phyloP scores from a whole-genome alignment of 2,888 invertebrate genomes.

The Timema cristinae region DNA sequence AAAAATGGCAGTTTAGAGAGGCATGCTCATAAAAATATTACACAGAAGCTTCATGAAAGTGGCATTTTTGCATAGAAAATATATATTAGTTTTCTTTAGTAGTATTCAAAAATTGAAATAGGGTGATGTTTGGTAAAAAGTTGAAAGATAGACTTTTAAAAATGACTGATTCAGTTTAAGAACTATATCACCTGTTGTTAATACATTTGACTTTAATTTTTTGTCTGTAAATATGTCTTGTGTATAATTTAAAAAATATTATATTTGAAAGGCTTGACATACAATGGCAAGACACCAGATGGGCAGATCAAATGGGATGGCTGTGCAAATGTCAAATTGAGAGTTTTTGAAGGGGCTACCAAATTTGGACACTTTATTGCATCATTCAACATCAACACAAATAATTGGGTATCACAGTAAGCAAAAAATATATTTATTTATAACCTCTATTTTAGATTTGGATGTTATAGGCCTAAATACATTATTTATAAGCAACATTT shows the following conservation, averaged over 20 bases:
- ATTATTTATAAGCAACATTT: too few species aligned
- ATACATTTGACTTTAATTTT: not conserved
- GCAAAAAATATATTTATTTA: conserved; percentile 33
- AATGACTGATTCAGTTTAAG: too few species aligned
- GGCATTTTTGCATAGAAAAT: too few species aligned
- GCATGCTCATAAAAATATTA: too few species aligned
- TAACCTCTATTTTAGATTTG: not conserved
- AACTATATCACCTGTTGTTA: too few species aligned
- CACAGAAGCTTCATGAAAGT: too few species aligned
- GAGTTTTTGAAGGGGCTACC: conserved; percentile 74
- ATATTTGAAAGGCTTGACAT: conserved; percentile 68
- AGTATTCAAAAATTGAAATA: too few species aligned
- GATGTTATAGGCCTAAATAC: too few species aligned
- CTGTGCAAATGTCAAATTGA: conserved; percentile 82
- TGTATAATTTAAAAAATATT: conserved; percentile 33
- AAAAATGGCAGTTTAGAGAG: too few species aligned
- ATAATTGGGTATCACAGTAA: conserved; percentile 84
- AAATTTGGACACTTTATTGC: conserved; percentile 83
- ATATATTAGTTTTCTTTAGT: too few species aligned
- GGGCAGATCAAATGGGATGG: conserved; percentile 77
- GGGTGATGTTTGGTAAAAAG: too few species aligned
- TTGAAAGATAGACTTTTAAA: too few species aligned
- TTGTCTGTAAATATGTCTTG: not conserved
- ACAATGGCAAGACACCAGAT: conserved; percentile 66
- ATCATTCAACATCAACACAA: conserved; percentile 95